phyloP scores from a whole-genome alignment of 1,140 invertebrate species.

The Lamellibrachia luymesi region DNA sequence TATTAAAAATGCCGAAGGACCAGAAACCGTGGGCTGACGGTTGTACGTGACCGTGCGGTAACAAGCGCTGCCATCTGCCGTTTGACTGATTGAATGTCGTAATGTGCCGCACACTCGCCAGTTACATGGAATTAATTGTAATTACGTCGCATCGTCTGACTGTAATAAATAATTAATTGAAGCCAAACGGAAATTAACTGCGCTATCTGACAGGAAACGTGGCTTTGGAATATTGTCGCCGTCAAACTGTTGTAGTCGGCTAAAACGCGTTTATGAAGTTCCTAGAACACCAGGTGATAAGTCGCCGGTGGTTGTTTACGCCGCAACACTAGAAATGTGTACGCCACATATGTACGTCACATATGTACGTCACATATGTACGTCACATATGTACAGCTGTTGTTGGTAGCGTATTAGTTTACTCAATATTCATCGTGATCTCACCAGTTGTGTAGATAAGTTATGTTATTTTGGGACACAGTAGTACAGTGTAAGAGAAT shows the following conservation, averaged over 20 bases:
- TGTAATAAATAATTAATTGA: neutral
- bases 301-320: neutral
- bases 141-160: neutral
- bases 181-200: neutral
- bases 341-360: neutral
- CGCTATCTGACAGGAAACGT: neutral
- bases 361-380: neutral
- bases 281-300: neutral
- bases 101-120: neutral
- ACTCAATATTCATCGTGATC: neutral
- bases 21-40: neutral
- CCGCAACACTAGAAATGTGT: neutral
- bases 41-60: neutral
- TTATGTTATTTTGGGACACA: too few relatives aligned
- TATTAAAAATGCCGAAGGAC: too few relatives aligned
- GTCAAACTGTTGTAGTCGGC: neutral
- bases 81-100: neutral
- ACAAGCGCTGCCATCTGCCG: neutral
- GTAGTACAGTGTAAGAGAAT: too few relatives aligned
- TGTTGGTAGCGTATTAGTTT: neutral
- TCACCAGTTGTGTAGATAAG: neutral
- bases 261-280: neutral
- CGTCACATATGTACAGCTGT: neutral
- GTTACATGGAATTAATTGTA: conserved; percentile 1
- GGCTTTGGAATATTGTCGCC: neutral